phyloP scores from a whole-genome alignment of 2,888 invertebrate species.

The Cosmia trapezina region DNA sequence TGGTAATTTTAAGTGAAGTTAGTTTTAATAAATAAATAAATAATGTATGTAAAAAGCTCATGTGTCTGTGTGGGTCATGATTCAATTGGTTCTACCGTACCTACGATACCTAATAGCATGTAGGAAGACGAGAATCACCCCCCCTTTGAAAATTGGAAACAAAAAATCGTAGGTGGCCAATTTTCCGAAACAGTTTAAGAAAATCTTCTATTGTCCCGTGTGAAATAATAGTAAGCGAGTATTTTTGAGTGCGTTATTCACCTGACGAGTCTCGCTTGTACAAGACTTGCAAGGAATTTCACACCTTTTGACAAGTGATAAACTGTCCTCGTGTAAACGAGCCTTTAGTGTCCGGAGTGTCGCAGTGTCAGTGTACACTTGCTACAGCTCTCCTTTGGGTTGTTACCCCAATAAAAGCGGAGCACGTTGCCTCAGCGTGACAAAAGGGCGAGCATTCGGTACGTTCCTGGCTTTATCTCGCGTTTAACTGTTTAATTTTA shows the following conservation, averaged over 20 bases:
- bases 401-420: conserved; percentile 70
- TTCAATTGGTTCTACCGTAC: too few relatives aligned
- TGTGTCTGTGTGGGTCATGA: too few relatives aligned
- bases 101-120: too few relatives aligned
- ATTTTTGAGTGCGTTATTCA: background rate
- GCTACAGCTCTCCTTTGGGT: conserved; percentile 51
- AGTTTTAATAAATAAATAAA: too few relatives aligned
- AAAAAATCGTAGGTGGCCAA: background rate
- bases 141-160: background rate
- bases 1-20: too few relatives aligned
- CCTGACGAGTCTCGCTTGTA: background rate
- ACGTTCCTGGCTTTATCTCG: conserved; percentile 46
- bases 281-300: too few relatives aligned
- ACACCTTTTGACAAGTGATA: background rate
- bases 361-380: conserved; percentile 30
- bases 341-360: conserved; percentile 17
- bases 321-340: conserved; percentile 18
- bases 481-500: conserved; percentile 59
- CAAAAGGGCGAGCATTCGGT: conserved; percentile 64
- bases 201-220: too few relatives aligned
- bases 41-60: too few relatives aligned
- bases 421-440: conserved; percentile 64
- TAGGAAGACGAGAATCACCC: too few relatives aligned
- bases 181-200: background rate
- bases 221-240: background rate